Conservation (phyloP, 2,113 vertebrate species). For the Ophiodon elongatus region DNA sequence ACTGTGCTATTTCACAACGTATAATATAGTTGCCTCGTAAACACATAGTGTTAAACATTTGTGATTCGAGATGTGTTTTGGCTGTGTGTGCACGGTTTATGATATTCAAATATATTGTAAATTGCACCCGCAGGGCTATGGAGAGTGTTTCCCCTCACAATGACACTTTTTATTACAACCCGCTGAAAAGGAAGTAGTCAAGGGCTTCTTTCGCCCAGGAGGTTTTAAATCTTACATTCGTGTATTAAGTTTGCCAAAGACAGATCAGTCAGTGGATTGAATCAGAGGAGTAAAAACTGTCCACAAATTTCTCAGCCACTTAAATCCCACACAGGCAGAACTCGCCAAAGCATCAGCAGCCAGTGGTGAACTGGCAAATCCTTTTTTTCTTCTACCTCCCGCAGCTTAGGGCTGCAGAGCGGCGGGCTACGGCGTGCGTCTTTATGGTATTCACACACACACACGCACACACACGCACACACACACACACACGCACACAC, state of each 20-base stretch:
- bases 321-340: conserved; percentile 77
- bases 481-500: not conserved
- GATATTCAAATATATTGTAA: conserved; percentile 30
- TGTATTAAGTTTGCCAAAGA: conserved; percentile 76
- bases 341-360: conserved; percentile 65
- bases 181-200: conserved; percentile 51
- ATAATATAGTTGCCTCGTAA: conserved; percentile 40
- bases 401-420: conserved; percentile 70
- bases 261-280: conserved; percentile 76
- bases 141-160: conserved; percentile 23
- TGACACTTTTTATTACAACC: conserved; percentile 63
- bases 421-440: conserved; percentile 27
- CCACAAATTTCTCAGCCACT: conserved; percentile 73
- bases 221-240: conserved; percentile 67
- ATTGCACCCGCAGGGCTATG: conserved; percentile 20
- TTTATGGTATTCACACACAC: conserved; percentile 50
- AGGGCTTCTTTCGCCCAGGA: conserved; percentile 41
- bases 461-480: conserved; percentile 17
- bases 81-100: conserved; percentile 3
- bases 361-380: conserved; percentile 73
- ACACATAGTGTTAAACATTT: conserved; percentile 34
- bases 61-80: not conserved
- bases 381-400: conserved; percentile 70
- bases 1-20: conserved; percentile 47
- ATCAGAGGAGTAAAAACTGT: conserved; percentile 68